Conservation (phyloP, 2,797 vertebrate species). For the Neosilurus hyrtlii region DNA sequence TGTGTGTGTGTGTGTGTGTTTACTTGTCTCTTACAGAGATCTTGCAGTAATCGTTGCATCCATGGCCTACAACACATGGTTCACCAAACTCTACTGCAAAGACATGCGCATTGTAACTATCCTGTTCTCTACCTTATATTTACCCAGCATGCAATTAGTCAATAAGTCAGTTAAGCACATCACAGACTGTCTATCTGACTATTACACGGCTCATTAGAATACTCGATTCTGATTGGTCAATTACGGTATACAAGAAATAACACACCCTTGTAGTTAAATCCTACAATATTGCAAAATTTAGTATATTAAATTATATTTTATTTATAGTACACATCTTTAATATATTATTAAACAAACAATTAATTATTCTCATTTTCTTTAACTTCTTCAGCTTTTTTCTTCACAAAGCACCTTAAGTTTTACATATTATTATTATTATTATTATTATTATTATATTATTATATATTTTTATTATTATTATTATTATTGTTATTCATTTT, state of each 20-base stretch:
- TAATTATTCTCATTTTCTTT: neutral
- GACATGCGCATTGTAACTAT: conserved; percentile 84
- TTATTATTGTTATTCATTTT: too few relatives aligned
- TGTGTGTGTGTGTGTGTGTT: conserved; percentile 13
- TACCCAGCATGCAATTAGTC: conserved; percentile 18
- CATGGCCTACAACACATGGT: conserved; percentile 92
- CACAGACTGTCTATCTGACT: too few relatives aligned
- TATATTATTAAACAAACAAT: too few relatives aligned
- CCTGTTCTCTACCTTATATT: neutral
- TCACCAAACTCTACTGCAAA: conserved; percentile 88
- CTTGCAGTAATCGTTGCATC: conserved; percentile 87
- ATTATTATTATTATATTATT: neutral
- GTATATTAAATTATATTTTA: too few relatives aligned
- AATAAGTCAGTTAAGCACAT: neutral
- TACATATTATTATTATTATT: too few relatives aligned
- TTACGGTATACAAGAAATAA: too few relatives aligned
- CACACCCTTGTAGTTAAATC: too few relatives aligned
- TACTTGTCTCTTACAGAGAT: conserved; percentile 73
- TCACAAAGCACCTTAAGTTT: neutral
- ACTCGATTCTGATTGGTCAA: too few relatives aligned
- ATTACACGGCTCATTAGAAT: neutral
- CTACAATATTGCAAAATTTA: too few relatives aligned
- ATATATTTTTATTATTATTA: too few relatives aligned
- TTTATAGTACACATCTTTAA: neutral
- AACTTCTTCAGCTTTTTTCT: neutral